A percentile compares a stretch with the other conserved stretches of the same genome.
phyloP scores from a whole-genome alignment of 2,797 vertebrate genomes.

The Iguana delicatissima region DNA sequence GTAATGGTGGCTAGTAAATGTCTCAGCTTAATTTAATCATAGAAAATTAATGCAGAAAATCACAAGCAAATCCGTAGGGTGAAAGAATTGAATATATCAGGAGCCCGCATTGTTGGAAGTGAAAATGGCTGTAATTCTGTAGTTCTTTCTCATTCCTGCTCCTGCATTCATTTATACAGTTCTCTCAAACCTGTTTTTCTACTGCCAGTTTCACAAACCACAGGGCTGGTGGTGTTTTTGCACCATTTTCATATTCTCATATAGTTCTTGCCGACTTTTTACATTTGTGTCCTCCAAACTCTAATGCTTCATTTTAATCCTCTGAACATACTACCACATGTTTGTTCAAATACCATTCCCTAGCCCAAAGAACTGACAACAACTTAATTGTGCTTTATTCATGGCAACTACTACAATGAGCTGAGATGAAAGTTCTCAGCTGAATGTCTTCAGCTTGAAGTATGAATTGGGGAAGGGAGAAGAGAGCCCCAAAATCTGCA shows the following conservation, averaged over 20 bases:
- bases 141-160: neutral
- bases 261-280: neutral
- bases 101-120: neutral
- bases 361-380: neutral
- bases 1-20: neutral
- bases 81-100: neutral
- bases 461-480: neutral
- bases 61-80: neutral
- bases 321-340: neutral
- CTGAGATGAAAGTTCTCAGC: neutral
- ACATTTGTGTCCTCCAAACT: neutral
- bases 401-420: neutral
- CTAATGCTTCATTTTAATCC: neutral
- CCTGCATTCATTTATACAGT: neutral
- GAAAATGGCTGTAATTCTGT: neutral
- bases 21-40: neutral
- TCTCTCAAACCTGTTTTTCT: neutral
- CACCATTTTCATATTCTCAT: neutral
- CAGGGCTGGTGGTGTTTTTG: no score
- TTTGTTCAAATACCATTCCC: neutral
- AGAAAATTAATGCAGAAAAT: neutral
- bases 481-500: neutral
- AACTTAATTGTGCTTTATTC: neutral
- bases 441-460: neutral
- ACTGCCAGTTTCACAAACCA: neutral